phyloP scores from a whole-genome alignment of 2,888 invertebrate species.

The Parnassius orleans region DNA sequence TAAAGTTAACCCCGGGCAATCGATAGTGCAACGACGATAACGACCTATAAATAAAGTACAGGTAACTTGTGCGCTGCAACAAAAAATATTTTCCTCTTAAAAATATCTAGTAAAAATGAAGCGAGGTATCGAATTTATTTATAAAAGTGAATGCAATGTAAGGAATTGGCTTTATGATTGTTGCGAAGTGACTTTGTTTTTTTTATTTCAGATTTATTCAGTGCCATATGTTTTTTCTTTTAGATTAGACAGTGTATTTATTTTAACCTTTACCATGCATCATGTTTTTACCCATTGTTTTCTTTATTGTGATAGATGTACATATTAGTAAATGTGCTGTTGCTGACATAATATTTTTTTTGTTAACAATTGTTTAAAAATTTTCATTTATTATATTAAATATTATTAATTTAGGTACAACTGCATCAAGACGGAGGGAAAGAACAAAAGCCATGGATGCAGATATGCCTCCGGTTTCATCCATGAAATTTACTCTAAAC shows the following conservation, averaged over 20 bases:
- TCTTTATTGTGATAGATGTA: not conserved
- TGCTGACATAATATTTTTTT: not conserved
- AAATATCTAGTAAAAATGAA: not conserved
- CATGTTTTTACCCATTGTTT: not conserved
- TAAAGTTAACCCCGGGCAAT: not conserved
- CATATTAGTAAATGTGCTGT: not conserved
- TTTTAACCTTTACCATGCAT: no score
- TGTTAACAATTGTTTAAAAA: not conserved
- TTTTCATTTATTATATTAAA: not conserved
- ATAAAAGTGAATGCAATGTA: not conserved
- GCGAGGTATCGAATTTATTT: slow-evolving; percentile 1
- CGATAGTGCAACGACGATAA: not conserved
- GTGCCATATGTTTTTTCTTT: no score
- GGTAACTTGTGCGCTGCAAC: not conserved
- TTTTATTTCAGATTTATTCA: no score
- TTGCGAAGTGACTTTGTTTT: not conserved
- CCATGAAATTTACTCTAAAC: not conserved
- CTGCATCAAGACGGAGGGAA: not conserved
- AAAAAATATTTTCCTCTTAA: not conserved
- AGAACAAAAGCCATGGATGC: not conserved
- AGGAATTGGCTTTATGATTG: not conserved
- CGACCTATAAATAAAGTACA: not conserved
- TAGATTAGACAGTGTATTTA: no score
- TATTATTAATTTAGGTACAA: not conserved
- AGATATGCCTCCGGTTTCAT: not conserved